Conservation (phyloP, 53 echinoderm and acorn worm genomes). For the Patiria pectinifera region DNA sequence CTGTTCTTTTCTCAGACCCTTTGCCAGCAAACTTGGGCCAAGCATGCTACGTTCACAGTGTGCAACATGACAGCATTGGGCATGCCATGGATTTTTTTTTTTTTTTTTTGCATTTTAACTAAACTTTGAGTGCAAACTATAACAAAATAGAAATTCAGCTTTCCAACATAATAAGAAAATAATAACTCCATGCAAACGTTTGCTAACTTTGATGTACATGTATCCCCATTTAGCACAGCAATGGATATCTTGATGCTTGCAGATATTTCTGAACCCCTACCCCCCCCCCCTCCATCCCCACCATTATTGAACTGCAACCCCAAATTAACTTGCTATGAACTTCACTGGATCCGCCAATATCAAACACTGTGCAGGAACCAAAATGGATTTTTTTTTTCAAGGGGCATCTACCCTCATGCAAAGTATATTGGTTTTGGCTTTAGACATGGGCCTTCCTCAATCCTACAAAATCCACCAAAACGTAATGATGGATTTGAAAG, state of each 20-base stretch:
- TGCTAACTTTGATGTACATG: background rate
- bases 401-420: background rate
- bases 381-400: background rate
- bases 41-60: conserved; percentile 15
- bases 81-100: background rate
- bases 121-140: background rate
- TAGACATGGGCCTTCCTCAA: background rate
- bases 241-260: background rate
- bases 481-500: no score
- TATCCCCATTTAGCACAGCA: background rate
- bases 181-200: conserved; percentile 16
- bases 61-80: conserved; percentile 31
- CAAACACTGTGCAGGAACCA: background rate
- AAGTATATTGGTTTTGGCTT: background rate
- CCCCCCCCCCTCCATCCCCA: no score
- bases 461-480: background rate
- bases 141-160: background rate
- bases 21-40: conserved; percentile 11
- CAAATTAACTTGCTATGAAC: no score
- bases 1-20: background rate
- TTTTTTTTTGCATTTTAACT: background rate
- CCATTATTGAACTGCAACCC: no score
- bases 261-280: no score
- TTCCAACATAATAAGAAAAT: background rate
- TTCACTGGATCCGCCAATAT: background rate